phyloP scores from a whole-genome alignment of 2,888 invertebrate genomes.

The Diplolepis rosae region DNA sequence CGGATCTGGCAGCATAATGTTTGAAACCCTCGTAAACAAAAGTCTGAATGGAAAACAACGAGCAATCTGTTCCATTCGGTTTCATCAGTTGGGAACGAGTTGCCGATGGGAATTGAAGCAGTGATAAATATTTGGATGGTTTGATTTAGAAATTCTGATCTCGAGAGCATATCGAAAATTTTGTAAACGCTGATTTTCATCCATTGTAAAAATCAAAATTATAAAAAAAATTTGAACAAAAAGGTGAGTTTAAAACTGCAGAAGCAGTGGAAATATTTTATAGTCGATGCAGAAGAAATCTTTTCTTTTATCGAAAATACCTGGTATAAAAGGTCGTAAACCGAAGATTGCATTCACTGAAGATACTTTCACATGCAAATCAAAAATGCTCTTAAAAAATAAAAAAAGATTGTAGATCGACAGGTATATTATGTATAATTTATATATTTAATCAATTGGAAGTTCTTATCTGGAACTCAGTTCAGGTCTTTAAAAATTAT shows the following conservation, averaged over 20 bases:
- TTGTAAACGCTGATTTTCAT: neutral
- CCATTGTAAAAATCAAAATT: neutral
- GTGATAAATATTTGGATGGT: conserved; percentile 19
- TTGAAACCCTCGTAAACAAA: neutral
- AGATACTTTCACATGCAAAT: too few relatives aligned
- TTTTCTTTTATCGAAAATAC: too few relatives aligned
- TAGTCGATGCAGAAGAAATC: neutral
- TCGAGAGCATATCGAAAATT: neutral
- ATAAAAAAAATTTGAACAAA: too few relatives aligned
- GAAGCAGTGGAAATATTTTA: neutral
- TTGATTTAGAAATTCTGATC: neutral
- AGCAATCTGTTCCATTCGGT: conserved; percentile 16
- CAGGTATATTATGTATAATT: too few relatives aligned
- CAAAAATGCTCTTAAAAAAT: too few relatives aligned
- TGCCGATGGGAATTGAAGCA: neutral
- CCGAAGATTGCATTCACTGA: too few relatives aligned
- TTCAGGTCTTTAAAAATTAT: too few relatives aligned
- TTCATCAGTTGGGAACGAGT: conserved; percentile 13
- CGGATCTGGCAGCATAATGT: neutral
- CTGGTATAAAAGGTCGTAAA: too few relatives aligned
- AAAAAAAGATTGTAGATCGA: too few relatives aligned
- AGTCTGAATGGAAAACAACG: neutral
- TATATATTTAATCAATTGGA: too few relatives aligned
- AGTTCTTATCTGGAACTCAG: too few relatives aligned
- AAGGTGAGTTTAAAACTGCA: neutral